Percentiles rank a stretch among this genome's conserved stretches.
Evolutionary conservation across 1,140 invertebrate genomes (phyloP).

Genomic region (Drosophila tristis): DNA sequence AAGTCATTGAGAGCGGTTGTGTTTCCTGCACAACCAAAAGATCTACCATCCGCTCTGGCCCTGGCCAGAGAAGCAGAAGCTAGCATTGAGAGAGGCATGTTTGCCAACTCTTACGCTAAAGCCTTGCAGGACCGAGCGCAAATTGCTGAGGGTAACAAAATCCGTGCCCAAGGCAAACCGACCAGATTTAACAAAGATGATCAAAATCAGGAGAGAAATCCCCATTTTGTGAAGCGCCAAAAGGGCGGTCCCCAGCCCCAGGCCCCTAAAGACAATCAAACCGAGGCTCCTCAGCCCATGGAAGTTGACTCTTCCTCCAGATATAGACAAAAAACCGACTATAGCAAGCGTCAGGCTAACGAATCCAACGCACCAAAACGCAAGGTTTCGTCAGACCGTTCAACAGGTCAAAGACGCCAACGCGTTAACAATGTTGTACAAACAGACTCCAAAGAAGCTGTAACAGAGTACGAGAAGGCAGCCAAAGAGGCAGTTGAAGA

Average conservation of each 20-base stretch:
- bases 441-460: neutral
- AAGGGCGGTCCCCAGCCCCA: neutral
- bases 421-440: constrained; percentile 25
- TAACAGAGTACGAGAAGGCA: constrained; percentile 3
- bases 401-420: constrained; percentile 26
- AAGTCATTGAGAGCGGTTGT: constrained; percentile 7
- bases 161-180: constrained; percentile 10
- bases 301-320: constrained; percentile 19
- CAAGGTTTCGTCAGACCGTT: constrained; percentile 16
- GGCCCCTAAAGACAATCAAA: constrained; percentile 5
- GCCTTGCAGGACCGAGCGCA: constrained; percentile 7
- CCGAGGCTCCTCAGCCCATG: constrained; percentile 16
- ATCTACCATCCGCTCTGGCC: constrained; percentile 24
- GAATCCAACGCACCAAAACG: constrained; percentile 12
- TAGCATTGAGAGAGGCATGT: constrained; percentile 5
- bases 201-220: constrained; percentile 11
- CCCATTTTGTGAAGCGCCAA: neutral
- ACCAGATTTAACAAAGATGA: constrained; percentile 11
- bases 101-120: constrained; percentile 15
- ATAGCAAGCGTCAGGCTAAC: constrained; percentile 9
- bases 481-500: constrained; percentile 22
- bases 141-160: neutral
- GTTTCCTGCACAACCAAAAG: constrained; percentile 18
- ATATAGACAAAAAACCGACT: constrained; percentile 7
- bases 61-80: constrained; percentile 13